A percentile compares a stretch with the other conserved stretches of the same genome.
These are phyloP conservation scores for Spilosoma lubricipeda DNA, from an alignment of 2,888 invertebrate genomes.

Conservation along the genomic window DNA sequence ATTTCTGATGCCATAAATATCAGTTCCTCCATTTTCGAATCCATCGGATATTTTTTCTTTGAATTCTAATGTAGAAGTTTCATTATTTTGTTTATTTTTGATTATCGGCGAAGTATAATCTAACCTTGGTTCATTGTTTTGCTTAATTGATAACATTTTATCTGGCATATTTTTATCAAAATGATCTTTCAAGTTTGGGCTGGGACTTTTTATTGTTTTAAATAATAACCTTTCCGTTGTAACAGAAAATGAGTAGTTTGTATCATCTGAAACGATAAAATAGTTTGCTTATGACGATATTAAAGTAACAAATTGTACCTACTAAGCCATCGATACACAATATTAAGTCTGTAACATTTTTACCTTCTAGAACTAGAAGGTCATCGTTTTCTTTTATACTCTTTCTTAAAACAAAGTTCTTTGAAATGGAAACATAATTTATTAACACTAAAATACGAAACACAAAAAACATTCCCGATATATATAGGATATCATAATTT, in stretches of 20 bases:
- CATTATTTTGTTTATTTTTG: constrained; percentile 51
- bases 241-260: constrained; percentile 35
- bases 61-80: constrained; percentile 65
- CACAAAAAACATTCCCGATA: constrained; percentile 78
- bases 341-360: background rate
- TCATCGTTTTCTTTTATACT: constrained; percentile 21
- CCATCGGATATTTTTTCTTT: constrained; percentile 66
- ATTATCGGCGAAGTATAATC: constrained; percentile 45
- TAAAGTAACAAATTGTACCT: background rate
- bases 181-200: constrained; percentile 63
- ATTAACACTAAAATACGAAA: constrained; percentile 67
- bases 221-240: constrained; percentile 50
- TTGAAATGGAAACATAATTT: constrained; percentile 51
- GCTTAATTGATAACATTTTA: constrained; percentile 70
- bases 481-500: constrained; percentile 59
- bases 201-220: constrained; percentile 44
- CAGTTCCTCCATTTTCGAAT: constrained; percentile 27
- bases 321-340: background rate
- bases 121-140: constrained; percentile 59
- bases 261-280: constrained; percentile 49
- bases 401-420: constrained; percentile 51
- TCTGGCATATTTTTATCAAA: constrained; percentile 74
- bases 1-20: constrained; percentile 26
- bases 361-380: background rate
- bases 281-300: background rate